Conservation (phyloP, 2,888 invertebrate genomes). For the Alcis repandata region DNA sequence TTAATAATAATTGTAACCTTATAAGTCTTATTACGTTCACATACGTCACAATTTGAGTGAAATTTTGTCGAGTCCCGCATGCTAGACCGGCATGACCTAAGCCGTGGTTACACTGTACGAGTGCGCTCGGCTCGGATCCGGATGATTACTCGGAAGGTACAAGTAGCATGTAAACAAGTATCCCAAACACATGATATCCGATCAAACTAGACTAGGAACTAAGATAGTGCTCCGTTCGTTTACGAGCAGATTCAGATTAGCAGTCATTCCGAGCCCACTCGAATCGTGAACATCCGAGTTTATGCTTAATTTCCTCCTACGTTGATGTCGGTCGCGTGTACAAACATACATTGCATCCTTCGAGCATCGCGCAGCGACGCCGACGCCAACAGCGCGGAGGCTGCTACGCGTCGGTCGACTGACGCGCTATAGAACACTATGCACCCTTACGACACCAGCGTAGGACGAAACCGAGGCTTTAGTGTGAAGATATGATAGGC, state of each 20-base stretch:
- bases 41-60: neutral
- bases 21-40: neutral
- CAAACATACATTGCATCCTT: too few relatives aligned
- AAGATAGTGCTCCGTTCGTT: neutral
- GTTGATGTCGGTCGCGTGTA: too few relatives aligned
- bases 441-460: too few relatives aligned
- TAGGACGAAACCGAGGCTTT: neutral
- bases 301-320: too few relatives aligned
- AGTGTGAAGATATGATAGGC: neutral
- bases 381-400: too few relatives aligned
- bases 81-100: neutral
- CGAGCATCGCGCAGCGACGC: too few relatives aligned
- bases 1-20: too few relatives aligned
- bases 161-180: neutral
- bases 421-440: too few relatives aligned
- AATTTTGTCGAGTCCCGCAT: neutral
- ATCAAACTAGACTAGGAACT: neutral
- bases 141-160: neutral
- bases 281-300: neutral
- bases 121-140: neutral
- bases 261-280: neutral
- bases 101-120: neutral
- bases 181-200: neutral
- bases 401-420: too few relatives aligned
- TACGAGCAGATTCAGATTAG: neutral